Base-by-base conservation (phyloP, 2,888 invertebrate species). In the Liposcelis brunnea region DNA sequence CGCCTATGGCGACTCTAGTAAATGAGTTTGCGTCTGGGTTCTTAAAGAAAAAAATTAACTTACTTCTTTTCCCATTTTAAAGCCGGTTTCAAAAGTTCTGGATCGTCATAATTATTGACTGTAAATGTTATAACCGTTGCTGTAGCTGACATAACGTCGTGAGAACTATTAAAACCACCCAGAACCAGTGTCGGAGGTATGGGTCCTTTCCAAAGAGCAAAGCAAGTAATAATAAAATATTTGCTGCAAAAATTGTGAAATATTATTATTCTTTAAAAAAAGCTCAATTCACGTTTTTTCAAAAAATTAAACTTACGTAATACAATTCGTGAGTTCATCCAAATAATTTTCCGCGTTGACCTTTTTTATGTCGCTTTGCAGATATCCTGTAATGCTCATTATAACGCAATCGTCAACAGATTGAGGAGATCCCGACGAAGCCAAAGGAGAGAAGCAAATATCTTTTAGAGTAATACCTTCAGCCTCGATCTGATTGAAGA, bases 371-470 rank as follows among this genome's bases (percentile, higher is more conserved):
- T 74, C 71, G 58, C 89, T 78, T 60, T 85, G 77, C 66, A 78
- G 95, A 67, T 90, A 98, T 37, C 94, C 93, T 77, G 91, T 83
- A 32, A 87, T 68, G 48, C 89, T 89, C 67, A 89, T 83, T 8
- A 97, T 73, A 8, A 81, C 77, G 65, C 98, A 99, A 54, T 83
- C 69, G 6, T 78, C 66, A 5, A 70, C 69, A 0, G 58, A 55
- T 2, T 71, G 65, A 0, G 69, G 72, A 6, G 61, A 62, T 56
- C 71, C 71, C 0, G 81, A 80, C 0, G 81, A 80, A 8, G 75
- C 70, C 50, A 98, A 65, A 0, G 98, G 97, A 1, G 89, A 81
- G 65, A 82, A 90, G 63, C 98, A 98, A 48, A 99, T 85, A 55
- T 93, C 81, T 45, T 78, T 72, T 43, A 91, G 67, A 2, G 68